These are phyloP conservation scores for Brachyalestes nurse DNA, from an alignment of 2,797 vertebrate genomes.

Conservation along the genomic window DNA sequence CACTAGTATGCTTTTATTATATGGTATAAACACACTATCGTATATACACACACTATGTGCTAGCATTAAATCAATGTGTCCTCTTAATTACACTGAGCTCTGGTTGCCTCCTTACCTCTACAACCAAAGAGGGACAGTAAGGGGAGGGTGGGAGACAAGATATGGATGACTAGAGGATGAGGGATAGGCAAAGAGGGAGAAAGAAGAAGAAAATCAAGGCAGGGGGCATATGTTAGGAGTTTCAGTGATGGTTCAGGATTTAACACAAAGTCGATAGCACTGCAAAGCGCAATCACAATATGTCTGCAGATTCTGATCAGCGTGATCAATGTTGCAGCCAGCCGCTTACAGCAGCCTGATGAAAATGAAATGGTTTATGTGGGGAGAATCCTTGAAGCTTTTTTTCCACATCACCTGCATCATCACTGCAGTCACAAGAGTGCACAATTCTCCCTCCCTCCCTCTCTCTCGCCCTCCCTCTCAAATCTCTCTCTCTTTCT, in stretches of 20 bases:
- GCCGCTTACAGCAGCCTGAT: constrained; percentile 40
- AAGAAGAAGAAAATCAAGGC: constrained; percentile 40
- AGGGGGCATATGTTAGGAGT: constrained; percentile 55
- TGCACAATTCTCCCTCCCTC: neutral
- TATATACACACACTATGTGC: no score
- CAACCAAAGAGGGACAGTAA: neutral
- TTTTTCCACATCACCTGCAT: constrained; percentile 1
- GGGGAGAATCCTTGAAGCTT: constrained; percentile 53
- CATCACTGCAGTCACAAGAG: constrained; percentile 6
- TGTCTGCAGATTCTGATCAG: constrained; percentile 68
- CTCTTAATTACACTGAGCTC: neutral
- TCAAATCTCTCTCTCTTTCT: neutral
- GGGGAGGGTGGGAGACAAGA: neutral
- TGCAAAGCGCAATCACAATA: constrained; percentile 71
- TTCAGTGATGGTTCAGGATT: constrained; percentile 66
- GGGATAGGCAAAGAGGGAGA: constrained; percentile 35
- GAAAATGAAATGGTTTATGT: constrained; percentile 63
- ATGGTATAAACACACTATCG: no score
- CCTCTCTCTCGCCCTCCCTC: neutral
- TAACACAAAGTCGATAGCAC: constrained; percentile 73
- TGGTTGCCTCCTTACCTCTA: neutral
- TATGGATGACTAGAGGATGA: constrained; percentile 27
- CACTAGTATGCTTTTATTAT: no score
- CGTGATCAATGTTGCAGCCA: constrained; percentile 61
- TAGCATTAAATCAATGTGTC: neutral